Percentiles rank a stretch among this genome's conserved stretches.
Conservation (phyloP, 2,113 vertebrate genomes). For the Pterophyllum scalare region DNA sequence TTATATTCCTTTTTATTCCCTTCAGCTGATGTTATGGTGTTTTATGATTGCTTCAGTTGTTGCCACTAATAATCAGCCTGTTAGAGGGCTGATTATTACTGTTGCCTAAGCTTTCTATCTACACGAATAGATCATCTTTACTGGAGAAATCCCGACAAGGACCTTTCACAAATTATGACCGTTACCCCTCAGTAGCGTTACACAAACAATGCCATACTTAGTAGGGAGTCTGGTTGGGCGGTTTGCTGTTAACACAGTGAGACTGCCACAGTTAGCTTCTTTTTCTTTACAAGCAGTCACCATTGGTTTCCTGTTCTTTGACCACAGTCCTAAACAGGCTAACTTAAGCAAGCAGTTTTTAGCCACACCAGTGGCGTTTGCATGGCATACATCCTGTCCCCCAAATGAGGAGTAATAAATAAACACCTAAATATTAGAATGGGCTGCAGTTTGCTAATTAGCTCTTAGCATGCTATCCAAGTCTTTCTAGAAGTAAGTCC, state of each 20-base stretch:
- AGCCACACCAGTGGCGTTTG: not conserved
- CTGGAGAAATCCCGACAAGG: not conserved
- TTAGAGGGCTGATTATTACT: not conserved
- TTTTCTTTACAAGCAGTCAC: not conserved
- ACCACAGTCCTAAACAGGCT: not conserved
- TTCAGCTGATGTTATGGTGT: not conserved
- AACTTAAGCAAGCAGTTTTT: not conserved
- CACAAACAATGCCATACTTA: not conserved
- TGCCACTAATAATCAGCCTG: not conserved
- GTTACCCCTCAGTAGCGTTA: not conserved
- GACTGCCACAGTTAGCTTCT: not conserved
- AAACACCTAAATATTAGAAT: not conserved
- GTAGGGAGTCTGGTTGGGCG: not conserved
- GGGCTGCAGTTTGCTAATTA: not conserved
- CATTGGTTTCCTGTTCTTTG: not conserved
- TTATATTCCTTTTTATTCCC: not conserved
- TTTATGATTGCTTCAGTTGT: not conserved
- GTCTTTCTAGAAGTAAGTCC: too few relatives aligned
- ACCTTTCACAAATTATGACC: not conserved
- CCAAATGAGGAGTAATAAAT: not conserved
- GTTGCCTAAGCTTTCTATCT: not conserved
- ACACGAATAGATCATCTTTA: not conserved
- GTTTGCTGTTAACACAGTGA: not conserved
- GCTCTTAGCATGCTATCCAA: not conserved
- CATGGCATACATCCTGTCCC: accelerated